Conservation (phyloP, 2,888 invertebrate genomes). For the Amiota communis region DNA sequence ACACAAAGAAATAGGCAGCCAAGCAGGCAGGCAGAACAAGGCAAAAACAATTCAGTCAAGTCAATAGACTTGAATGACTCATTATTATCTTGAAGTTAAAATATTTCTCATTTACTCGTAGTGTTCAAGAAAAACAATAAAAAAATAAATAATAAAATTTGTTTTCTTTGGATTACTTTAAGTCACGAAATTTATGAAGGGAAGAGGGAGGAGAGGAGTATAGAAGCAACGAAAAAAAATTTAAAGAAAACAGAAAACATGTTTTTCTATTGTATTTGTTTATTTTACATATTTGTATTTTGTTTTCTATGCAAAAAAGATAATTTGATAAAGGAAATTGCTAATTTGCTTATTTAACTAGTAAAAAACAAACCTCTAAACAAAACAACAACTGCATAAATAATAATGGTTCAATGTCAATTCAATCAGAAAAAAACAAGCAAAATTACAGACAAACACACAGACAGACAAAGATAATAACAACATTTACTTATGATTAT, state of each 20-base stretch:
- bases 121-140: background rate
- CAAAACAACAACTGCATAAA: background rate
- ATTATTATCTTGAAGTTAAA: too few species aligned
- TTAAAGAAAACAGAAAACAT: background rate
- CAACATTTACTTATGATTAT: too few species aligned
- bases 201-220: background rate
- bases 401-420: constrained; percentile 58
- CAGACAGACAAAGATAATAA: too few species aligned
- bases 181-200: background rate
- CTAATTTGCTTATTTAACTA: constrained; percentile 3
- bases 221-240: background rate
- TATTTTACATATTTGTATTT: background rate
- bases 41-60: too few species aligned
- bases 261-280: background rate
- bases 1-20: too few species aligned
- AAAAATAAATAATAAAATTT: background rate
- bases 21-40: too few species aligned
- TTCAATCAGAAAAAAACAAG: constrained; percentile 41
- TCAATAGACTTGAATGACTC: too few species aligned
- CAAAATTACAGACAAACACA: background rate
- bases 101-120: too few species aligned
- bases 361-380: background rate
- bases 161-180: background rate
- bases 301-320: background rate
- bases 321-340: constrained; percentile 8